Conservation (phyloP, 2,113 vertebrate species). For the Takifugu bimaculatus region DNA sequence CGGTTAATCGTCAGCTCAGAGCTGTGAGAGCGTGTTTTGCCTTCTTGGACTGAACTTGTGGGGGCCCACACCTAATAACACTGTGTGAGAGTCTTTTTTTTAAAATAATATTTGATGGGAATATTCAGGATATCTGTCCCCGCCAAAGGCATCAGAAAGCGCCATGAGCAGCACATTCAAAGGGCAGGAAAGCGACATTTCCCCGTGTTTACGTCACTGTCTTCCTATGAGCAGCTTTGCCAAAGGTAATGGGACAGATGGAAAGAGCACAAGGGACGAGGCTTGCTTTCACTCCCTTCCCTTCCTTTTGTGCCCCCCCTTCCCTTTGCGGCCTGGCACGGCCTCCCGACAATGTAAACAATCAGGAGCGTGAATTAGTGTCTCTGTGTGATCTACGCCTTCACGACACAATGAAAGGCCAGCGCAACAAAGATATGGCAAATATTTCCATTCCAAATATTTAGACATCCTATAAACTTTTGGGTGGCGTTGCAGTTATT, state of each 20-base stretch:
- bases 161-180: slow-evolving; percentile 49
- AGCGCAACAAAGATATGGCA: slow-evolving; percentile 43
- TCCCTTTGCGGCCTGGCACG: slow-evolving; percentile 33
- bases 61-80: neutral
- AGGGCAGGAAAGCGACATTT: slow-evolving; percentile 67
- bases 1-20: no score
- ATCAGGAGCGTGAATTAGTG: slow-evolving; percentile 29
- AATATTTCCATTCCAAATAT: slow-evolving; percentile 52
- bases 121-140: slow-evolving; percentile 55
- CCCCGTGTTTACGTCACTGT: slow-evolving; percentile 68
- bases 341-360: slow-evolving; percentile 48
- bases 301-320: slow-evolving; percentile 47
- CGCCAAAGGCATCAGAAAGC: slow-evolving; percentile 30
- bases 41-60: no score
- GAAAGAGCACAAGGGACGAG: slow-evolving; percentile 36
- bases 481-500: slow-evolving; percentile 35
- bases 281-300: slow-evolving; percentile 49
- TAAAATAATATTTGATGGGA: slow-evolving; percentile 38
- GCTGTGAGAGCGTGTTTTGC: no score
- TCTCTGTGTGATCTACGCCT: slow-evolving; percentile 41
- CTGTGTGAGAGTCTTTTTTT: neutral
- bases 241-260: slow-evolving; percentile 43
- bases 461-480: slow-evolving; percentile 51
- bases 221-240: slow-evolving; percentile 54
- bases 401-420: slow-evolving; percentile 51